Evolutionary conservation across 2,113 vertebrate species (phyloP).

Genomic region (Myrmecophaga tridactyla): DNA sequence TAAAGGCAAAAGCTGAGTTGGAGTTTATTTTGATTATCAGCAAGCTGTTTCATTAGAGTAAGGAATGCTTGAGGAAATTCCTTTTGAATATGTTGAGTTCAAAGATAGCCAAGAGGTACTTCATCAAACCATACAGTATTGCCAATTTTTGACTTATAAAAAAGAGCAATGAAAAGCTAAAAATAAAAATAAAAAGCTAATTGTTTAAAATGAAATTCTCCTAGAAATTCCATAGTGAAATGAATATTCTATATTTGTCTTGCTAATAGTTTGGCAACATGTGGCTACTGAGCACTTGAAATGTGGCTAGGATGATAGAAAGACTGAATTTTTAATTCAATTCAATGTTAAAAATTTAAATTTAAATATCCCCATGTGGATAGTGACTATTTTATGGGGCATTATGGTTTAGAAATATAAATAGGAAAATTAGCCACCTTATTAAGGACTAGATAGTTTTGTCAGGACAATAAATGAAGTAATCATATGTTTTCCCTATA

Average conservation of each 20-base stretch:
- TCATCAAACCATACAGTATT: not conserved
- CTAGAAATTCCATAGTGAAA: not conserved
- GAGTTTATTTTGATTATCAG: not conserved
- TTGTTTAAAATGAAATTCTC: not conserved
- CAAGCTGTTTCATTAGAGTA: not conserved
- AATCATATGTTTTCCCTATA: not conserved
- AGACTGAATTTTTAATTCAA: not conserved
- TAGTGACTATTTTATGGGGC: not conserved
- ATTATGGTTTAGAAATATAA: not conserved
- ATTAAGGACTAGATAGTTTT: not conserved
- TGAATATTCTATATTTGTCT: not conserved
- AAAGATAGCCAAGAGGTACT: not conserved
- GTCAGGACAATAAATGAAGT: not conserved
- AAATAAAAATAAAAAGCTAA: not conserved
- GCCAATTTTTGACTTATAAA: not conserved
- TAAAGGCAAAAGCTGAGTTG: not conserved
- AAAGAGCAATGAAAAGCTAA: not conserved
- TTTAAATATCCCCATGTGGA: not conserved
- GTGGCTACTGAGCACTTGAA: not conserved
- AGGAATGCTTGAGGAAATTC: not conserved
- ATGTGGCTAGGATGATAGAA: not conserved
- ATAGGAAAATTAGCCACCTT: not conserved
- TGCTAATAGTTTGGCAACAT: too few relatives aligned
- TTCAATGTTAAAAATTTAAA: not conserved
- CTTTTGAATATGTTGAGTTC: not conserved